Conservation (phyloP, 1,140 invertebrate genomes). For the Steinernema feltiae region DNA sequence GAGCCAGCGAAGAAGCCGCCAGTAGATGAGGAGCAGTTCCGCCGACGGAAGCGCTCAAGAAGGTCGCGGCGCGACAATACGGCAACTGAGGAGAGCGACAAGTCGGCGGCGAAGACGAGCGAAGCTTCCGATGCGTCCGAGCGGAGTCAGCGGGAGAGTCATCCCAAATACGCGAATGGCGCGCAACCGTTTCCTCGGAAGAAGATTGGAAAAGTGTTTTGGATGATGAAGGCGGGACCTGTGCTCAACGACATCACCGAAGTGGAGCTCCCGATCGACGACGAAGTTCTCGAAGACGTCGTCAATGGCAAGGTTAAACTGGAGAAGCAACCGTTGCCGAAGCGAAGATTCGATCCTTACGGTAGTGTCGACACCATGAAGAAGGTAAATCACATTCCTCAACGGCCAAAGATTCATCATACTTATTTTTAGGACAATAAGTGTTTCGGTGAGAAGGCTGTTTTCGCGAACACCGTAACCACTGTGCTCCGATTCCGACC, state of each 20-base stretch:
- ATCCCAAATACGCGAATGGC: neutral
- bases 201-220: neutral
- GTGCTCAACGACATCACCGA: neutral
- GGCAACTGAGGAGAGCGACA: neutral
- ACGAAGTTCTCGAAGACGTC: neutral
- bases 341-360: neutral
- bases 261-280: neutral
- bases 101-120: neutral
- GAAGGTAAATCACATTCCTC: conserved; percentile 32
- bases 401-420: too few relatives aligned
- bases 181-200: neutral
- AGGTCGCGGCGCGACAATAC: neutral
- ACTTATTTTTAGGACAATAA: neutral
- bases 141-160: neutral
- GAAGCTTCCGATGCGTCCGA: neutral
- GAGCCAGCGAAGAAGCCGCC: too few relatives aligned
- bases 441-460: neutral
- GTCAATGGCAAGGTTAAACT: neutral
- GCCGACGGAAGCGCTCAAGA: neutral
- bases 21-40: neutral
- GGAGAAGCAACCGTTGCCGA: neutral
- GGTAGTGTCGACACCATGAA: conserved; percentile 27
- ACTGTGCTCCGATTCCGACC: neutral
- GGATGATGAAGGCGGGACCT: neutral
- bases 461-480: neutral